Evolutionary conservation across 2,888 invertebrate genomes (phyloP), one percentile per base, ranked within the genome.

Genomic region (Watsonalla binaria): DNA sequence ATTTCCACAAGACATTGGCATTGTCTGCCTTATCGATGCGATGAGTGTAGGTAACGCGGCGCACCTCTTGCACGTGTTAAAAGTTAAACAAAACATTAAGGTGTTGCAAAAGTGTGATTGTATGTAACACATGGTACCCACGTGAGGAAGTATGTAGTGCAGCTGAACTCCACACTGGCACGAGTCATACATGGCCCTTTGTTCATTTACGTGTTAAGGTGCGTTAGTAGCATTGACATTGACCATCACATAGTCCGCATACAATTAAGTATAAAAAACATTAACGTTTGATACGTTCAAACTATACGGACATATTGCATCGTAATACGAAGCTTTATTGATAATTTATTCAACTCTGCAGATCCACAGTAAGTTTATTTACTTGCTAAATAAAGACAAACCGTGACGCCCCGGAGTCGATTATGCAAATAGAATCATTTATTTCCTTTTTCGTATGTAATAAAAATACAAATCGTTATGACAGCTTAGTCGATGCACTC

Each of bases 361-460:
- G 70, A 74, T 63, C 73, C 60, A 47, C 62, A 55, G 58, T 63
- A 64, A 69, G 65, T 76, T 70, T 72, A 74, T 78, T 73, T 61
- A 68, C 59, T 61, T 66, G 72, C 78, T 81, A 75, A 80, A 80
- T 80, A 82, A 76, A 83, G 80, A 65, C 75, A 74, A 68, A 65
- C 73, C 70, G 75, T 78, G 80, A 78, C 76, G 70, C 66, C 67
- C 70, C 57, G 61, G 68, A 67, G 69, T 69, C 65, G 71, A 74
- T 80, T 86, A 88, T 87, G 85, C 74, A 78, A 87, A 90, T 85
- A 42, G 51, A 68, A 72, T 72, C 70, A 78, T 78, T 83, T 82
- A 76, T 82, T 81, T 72, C 86, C 86, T 76, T 84, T 84, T 82
- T 74, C 55, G 76, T 70, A 64, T 65, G 57, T 68, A 76, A 79